Base-by-base conservation (phyloP, 2,888 invertebrate species). In the Stenoptilia bipunctidactyla region DNA sequence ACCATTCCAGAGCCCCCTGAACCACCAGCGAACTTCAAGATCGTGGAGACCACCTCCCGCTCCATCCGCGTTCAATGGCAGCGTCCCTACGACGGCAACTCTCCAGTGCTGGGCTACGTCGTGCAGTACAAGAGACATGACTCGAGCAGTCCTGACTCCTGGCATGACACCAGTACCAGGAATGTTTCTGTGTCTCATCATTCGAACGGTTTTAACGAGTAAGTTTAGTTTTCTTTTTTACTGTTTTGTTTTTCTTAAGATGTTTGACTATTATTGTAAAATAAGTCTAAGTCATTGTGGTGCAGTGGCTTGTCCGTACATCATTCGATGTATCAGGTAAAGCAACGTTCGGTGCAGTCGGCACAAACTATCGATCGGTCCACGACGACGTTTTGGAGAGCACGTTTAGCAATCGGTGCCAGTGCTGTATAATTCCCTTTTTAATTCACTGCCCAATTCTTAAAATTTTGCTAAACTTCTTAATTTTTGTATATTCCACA, bases 41-140 rank as follows among this genome's bases (percentile, higher is more conserved):
- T 90, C 8, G 65, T 89, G 40, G 90, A 90, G 58, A 85, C 89
- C 15, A 86, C 88, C 0, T 90, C 90, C 1, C 75, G 90, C 42
- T 86, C 89, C 14, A 88, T 90, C 27, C 67, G 74, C 1, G 55
- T 83, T 5, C 77, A 91, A 38, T 93, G 93, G 93, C 86, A 88
- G 38, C 82, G 89, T 43, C 89, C 92, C 1, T 92, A 91, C 57
- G 92, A 92, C 52, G 92, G 93, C 2, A 92, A 93, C 66, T 92
- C 92, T 30, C 92, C 92, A 0, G 90, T 93, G 14, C 75, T 90
- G 34, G 91, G 91, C 46, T 93, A 92, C 65, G 80, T 92, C 43
- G 89, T 92, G 35, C 92, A 92, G 57, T 92, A 92, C 59, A 83
- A 90, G 34, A 85, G 83, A 51, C 86, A 86, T 47, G 77, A 87